Conservation (phyloP, 2,888 invertebrate species). For the Hetaerina titia region DNA sequence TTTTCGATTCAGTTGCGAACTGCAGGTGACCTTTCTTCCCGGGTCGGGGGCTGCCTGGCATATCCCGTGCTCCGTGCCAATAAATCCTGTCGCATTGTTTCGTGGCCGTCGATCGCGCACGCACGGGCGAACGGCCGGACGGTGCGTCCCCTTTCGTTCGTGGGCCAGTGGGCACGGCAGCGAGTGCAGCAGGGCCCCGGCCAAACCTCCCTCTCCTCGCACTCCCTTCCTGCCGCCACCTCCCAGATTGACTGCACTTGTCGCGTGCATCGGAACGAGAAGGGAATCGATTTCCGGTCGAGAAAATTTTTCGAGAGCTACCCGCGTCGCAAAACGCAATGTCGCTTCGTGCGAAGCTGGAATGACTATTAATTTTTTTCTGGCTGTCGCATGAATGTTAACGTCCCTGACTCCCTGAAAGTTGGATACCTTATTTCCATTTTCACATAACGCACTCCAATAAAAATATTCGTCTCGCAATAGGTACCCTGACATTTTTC, state of each 20-base stretch:
- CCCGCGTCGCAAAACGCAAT: not conserved
- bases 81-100: slow-evolving; percentile 5
- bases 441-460: no score
- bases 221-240: not conserved
- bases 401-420: no score
- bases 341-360: not conserved
- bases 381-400: no score
- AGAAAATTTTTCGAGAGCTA: not conserved
- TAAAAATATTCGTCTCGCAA: no score
- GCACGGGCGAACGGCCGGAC: not conserved
- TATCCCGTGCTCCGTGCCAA: not conserved
- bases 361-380: no score
- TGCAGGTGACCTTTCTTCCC: not conserved
- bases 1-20: not conserved
- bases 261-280: not conserved
- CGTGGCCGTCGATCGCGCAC: not conserved
- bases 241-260: not conserved
- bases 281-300: not conserved
- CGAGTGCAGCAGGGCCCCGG: not conserved
- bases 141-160: not conserved
- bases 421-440: no score
- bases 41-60: not conserved
- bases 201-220: not conserved
- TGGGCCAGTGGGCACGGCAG: not conserved
- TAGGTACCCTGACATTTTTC: no score